phyloP scores from a whole-genome alignment of 2,888 invertebrate genomes.

The Nomada fucata region DNA sequence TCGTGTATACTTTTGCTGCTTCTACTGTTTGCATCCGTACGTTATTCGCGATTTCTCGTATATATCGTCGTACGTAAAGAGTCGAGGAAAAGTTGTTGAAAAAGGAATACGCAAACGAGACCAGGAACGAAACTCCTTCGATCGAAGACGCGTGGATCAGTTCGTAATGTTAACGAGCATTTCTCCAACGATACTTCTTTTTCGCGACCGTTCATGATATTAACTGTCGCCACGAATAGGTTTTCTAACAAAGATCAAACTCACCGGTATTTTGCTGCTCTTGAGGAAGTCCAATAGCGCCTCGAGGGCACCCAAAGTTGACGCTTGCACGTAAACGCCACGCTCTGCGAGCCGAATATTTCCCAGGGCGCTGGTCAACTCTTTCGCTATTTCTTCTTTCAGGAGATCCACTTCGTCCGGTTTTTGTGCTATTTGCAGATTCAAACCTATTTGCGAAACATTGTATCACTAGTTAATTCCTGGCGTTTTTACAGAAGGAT shows the following conservation, averaged over 20 bases:
- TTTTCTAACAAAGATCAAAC: conserved; percentile 80
- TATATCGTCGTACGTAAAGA: not conserved
- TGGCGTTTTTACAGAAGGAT: not conserved
- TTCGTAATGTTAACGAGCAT: conserved; percentile 6
- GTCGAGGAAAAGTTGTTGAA: not conserved
- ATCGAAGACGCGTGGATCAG: conserved; percentile 1
- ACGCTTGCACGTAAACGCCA: conserved; percentile 99
- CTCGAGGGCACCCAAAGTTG: conserved; percentile 99
- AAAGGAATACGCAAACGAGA: not conserved
- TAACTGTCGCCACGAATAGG: not conserved
- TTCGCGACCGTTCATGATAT: not conserved
- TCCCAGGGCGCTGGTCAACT: conserved; percentile 94
- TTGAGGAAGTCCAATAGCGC: conserved; percentile 97
- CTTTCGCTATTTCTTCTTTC: conserved; percentile 94
- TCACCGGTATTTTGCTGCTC: conserved; percentile 96
- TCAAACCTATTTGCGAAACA: conserved; percentile 87
- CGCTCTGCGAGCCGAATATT: conserved; percentile 95
- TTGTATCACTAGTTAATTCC: not conserved
- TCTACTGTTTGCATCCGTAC: conserved; percentile 34
- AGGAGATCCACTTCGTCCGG: conserved; percentile 96
- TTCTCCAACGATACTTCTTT: not conserved
- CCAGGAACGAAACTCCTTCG: not conserved
- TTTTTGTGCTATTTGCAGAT: conserved; percentile 95
- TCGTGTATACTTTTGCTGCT: conserved; percentile 32
- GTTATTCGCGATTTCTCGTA: conserved; percentile 34